Evolutionary conservation across 1,140 invertebrate species (phyloP).

Genomic region (Archivesica marissinica): DNA sequence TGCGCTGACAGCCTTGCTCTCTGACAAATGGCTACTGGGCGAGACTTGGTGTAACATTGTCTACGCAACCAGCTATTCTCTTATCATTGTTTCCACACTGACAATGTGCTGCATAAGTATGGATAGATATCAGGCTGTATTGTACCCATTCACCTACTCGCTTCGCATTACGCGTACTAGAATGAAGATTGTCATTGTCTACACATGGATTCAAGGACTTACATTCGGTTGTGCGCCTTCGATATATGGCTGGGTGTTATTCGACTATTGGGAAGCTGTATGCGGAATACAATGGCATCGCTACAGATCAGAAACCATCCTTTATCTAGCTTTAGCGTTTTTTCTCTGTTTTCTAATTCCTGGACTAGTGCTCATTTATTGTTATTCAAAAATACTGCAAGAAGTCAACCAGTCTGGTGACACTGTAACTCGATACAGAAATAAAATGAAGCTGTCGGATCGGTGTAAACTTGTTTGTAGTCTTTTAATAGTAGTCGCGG

Average conservation of each 20-base stretch:
- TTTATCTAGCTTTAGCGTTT: constrained; percentile 82
- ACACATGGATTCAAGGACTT: constrained; percentile 79
- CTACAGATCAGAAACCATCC: constrained; percentile 66
- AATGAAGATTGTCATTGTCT: constrained; percentile 68
- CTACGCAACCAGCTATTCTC: constrained; percentile 81
- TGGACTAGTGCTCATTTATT: constrained; percentile 73
- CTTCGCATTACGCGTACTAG: constrained; percentile 65
- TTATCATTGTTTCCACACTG: constrained; percentile 83
- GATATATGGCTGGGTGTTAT: constrained; percentile 77
- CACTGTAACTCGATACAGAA: background rate
- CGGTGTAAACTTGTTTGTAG: constrained; percentile 78
- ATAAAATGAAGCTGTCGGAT: constrained; percentile 65
- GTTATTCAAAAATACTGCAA: constrained; percentile 75
- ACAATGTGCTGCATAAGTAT: constrained; percentile 82
- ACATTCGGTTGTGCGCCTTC: constrained; percentile 76
- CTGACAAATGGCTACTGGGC: constrained; percentile 73
- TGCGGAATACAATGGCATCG: constrained; percentile 83
- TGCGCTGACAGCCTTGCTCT: constrained; percentile 67
- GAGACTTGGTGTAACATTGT: constrained; percentile 73
- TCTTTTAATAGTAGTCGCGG: constrained; percentile 79
- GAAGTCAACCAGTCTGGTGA: constrained; percentile 42
- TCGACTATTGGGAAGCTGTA: constrained; percentile 83
- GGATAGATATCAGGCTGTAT: constrained; percentile 80
- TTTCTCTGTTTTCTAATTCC: constrained; percentile 81
- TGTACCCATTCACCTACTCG: constrained; percentile 76